These are phyloP conservation scores for Autographa pulchrina DNA, from an alignment of 2,888 invertebrate species.

Conservation along the genomic window DNA sequence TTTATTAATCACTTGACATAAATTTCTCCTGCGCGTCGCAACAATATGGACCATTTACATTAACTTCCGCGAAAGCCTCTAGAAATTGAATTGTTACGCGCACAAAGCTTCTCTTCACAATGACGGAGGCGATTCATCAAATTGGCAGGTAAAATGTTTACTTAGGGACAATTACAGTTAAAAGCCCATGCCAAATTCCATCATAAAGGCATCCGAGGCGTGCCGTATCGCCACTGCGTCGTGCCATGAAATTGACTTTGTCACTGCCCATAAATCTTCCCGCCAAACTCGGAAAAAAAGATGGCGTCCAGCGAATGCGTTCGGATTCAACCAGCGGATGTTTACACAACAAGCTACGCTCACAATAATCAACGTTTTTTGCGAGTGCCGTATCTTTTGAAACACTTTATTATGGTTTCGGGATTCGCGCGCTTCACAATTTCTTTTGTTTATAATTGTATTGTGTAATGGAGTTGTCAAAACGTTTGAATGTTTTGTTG, in stretches of 20 bases:
- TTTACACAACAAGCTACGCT: constrained; percentile 83
- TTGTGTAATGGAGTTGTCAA: constrained; percentile 66
- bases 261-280: constrained; percentile 87
- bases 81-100: constrained; percentile 83
- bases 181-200: constrained; percentile 83
- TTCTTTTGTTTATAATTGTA: constrained; percentile 52
- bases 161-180: constrained; percentile 83
- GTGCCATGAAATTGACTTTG: constrained; percentile 87
- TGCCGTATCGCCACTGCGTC: constrained; percentile 76
- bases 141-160: constrained; percentile 87
- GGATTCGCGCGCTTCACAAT: constrained; percentile 62
- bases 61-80: constrained; percentile 59
- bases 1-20: constrained; percentile 18
- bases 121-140: constrained; percentile 82
- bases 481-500: constrained; percentile 42
- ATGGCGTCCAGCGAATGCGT: constrained; percentile 75
- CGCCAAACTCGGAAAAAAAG: constrained; percentile 75
- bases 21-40: constrained; percentile 39
- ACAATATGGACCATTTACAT: constrained; percentile 51
- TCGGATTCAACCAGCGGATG: constrained; percentile 78
- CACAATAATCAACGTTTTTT: constrained; percentile 69
- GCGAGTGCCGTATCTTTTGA: constrained; percentile 66
- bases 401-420: constrained; percentile 64
- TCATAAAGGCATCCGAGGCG: constrained; percentile 77
- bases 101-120: constrained; percentile 66